Conservation (phyloP, 2,888 invertebrate genomes). For the Pardosa pseudoannulata region DNA sequence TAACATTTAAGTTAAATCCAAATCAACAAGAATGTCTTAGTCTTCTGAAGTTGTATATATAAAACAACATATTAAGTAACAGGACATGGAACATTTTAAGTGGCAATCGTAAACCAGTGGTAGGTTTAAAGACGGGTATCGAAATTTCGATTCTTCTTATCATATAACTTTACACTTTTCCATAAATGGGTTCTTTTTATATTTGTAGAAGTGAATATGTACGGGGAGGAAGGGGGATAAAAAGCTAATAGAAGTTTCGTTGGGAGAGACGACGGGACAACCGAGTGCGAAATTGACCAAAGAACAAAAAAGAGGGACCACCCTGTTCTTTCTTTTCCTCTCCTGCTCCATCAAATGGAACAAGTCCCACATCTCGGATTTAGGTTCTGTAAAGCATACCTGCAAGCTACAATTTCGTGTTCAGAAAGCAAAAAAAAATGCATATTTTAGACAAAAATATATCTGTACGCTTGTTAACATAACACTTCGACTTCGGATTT, state of each 20-base stretch:
- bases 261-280: neutral
- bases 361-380: neutral
- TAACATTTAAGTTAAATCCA: too few relatives aligned
- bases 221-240: neutral
- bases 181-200: neutral
- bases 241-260: conserved; percentile 8
- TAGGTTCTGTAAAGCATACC: neutral
- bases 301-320: neutral
- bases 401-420: neutral
- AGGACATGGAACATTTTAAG: too few relatives aligned
- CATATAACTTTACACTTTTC: neutral
- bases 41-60: too few relatives aligned
- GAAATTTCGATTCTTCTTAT: neutral
- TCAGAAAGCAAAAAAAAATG: too few relatives aligned
- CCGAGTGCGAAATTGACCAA: conserved; percentile 1
- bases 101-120: too few relatives aligned
- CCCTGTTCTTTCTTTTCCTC: neutral
- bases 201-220: neutral
- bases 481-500: too few relatives aligned
- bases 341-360: neutral
- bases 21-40: too few relatives aligned
- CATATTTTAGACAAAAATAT: too few relatives aligned
- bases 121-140: too few relatives aligned
- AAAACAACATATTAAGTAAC: too few relatives aligned
- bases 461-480: too few relatives aligned